Percentiles rank a stretch among this genome's conserved stretches.
These are phyloP conservation scores for Morpho deidamia DNA, from an alignment of 2,888 invertebrate genomes.

Conservation along the genomic window DNA sequence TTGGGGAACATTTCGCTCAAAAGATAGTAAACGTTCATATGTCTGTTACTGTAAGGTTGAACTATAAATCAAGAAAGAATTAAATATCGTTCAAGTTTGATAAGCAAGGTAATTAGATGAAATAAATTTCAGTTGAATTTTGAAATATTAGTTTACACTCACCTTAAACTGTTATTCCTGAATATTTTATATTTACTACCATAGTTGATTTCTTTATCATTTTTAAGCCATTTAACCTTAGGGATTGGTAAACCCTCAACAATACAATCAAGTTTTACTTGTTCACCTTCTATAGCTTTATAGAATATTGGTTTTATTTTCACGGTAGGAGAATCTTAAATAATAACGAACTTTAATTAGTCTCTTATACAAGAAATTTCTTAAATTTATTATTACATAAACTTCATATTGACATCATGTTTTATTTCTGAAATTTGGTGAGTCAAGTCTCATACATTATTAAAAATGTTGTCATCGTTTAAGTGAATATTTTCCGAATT, in stretches of 20 bases:
- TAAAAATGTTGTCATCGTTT: no score
- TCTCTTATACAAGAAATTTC: no score
- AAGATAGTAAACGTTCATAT: no score
- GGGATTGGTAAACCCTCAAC: conserved; percentile 1
- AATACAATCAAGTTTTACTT: neutral
- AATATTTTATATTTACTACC: conserved; percentile 2
- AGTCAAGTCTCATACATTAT: no score
- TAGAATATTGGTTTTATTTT: conserved; percentile 1
- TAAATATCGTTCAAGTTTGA: neutral
- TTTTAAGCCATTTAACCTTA: conserved; percentile 1
- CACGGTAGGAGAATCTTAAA: conserved; percentile 39
- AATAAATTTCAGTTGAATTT: no score
- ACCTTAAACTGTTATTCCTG: conserved; percentile 2
- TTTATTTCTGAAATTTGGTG: no score
- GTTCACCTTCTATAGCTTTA: neutral
- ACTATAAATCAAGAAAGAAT: neutral
- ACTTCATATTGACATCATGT: no score
- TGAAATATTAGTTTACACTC: neutral
- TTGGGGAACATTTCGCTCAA: no score
- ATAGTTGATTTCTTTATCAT: neutral
- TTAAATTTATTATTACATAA: no score
- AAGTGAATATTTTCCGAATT: no score
- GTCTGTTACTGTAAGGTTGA: no score
- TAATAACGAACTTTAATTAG: neutral
- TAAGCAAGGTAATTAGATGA: no score